Conservation (phyloP, 2,113 vertebrate genomes). For the Chionomys nivalis region DNA sequence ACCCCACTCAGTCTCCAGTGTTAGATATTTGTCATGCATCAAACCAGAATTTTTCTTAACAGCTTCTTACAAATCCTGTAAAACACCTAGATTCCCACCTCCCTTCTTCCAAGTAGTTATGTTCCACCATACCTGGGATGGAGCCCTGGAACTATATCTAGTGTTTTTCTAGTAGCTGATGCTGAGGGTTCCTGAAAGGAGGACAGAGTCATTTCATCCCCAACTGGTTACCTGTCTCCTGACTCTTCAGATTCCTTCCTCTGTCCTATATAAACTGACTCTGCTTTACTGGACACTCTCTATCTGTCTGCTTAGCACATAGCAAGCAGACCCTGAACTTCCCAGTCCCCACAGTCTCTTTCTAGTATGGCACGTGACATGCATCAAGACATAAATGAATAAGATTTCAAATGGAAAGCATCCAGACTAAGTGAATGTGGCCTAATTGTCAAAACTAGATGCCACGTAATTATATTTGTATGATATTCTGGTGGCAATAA, state of each 20-base stretch:
- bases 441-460: neutral
- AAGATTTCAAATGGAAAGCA: neutral
- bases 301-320: neutral
- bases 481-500: neutral
- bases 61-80: neutral
- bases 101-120: neutral
- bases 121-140: neutral
- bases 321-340: neutral
- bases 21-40: neutral
- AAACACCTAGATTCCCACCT: neutral
- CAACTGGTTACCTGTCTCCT: neutral
- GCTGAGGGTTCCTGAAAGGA: neutral
- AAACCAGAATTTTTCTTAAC: neutral
- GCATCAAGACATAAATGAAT: neutral
- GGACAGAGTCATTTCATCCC: neutral
- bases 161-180: neutral
- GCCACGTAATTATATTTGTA: neutral
- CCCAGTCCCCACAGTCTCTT: neutral
- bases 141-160: neutral
- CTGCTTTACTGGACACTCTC: neutral
- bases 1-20: rapidly evolving
- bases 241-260: neutral
- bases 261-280: neutral
- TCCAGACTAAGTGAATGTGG: neutral
- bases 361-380: neutral